Evolutionary conservation across 2,888 invertebrate genomes (phyloP).

Genomic region (Tachina lurida): DNA sequence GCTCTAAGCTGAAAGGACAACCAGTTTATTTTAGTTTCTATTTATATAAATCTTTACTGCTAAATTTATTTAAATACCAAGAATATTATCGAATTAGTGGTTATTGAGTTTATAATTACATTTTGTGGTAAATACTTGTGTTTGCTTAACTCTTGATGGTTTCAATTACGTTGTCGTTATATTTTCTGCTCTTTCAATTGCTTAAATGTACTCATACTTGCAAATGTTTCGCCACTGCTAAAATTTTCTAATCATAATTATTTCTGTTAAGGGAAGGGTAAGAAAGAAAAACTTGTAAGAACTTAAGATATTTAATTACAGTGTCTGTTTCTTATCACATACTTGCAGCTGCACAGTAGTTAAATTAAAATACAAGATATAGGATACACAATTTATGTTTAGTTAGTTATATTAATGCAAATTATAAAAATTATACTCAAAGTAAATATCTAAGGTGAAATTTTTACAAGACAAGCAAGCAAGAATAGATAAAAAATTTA

Average conservation of each 20-base stretch:
- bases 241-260: slow-evolving; percentile 25
- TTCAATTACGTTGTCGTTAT: slow-evolving; percentile 6
- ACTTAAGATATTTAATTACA: slow-evolving; percentile 36
- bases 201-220: background rate
- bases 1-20: no score
- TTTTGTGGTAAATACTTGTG: slow-evolving; percentile 45
- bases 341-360: slow-evolving; percentile 29
- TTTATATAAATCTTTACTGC: no score
- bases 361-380: background rate
- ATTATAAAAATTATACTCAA: no score
- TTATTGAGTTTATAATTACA: slow-evolving; percentile 56
- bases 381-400: no score
- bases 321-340: slow-evolving; percentile 45
- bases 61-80: background rate
- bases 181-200: background rate
- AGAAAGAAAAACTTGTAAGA: background rate
- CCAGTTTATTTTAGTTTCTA: no score
- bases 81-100: slow-evolving; percentile 39
- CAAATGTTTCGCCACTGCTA: background rate
- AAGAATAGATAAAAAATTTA: no score
- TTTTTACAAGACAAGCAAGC: no score
- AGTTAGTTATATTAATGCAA: no score
- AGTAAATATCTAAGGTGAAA: no score
- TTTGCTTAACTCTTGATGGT: slow-evolving; percentile 11
- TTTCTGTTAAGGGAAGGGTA: slow-evolving; percentile 5